phyloP scores from a whole-genome alignment of 2,797 vertebrate species.

The Lepus townsendii region DNA sequence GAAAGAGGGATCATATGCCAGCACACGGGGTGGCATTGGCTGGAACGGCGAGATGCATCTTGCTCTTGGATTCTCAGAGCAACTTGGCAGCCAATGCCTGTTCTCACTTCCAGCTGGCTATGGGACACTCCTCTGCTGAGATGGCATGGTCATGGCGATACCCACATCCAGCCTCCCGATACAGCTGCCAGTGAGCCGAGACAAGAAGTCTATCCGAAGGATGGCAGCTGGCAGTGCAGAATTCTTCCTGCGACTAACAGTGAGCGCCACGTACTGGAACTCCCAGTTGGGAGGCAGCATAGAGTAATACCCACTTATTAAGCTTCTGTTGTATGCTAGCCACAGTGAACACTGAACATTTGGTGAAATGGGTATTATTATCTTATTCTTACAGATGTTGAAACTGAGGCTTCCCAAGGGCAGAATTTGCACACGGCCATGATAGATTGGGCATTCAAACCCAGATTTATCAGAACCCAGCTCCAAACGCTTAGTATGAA shows the following conservation, averaged over 20 bases:
- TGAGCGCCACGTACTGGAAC: background rate
- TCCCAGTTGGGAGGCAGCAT: background rate
- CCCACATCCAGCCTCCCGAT: background rate
- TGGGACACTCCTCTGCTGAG: background rate
- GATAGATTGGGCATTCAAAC: background rate
- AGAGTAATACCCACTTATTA: background rate
- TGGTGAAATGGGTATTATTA: background rate
- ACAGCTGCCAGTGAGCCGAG: background rate
- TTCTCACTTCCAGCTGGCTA: background rate
- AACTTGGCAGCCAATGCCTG: background rate
- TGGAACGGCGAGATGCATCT: constrained; percentile 17
- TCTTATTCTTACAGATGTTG: background rate
- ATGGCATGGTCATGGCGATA: background rate
- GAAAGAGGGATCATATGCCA: constrained; percentile 14
- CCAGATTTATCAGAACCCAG: background rate
- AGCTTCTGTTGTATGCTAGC: background rate
- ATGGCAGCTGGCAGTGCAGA: background rate
- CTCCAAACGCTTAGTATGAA: background rate
- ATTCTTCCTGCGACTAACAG: background rate
- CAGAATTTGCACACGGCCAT: background rate
- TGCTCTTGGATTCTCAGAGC: background rate
- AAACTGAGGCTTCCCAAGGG: background rate
- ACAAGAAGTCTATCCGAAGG: background rate
- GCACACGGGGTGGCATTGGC: background rate
- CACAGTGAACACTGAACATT: background rate